phyloP scores from a whole-genome alignment of 2,888 invertebrate genomes.

The Drosophila kambysellisi region DNA sequence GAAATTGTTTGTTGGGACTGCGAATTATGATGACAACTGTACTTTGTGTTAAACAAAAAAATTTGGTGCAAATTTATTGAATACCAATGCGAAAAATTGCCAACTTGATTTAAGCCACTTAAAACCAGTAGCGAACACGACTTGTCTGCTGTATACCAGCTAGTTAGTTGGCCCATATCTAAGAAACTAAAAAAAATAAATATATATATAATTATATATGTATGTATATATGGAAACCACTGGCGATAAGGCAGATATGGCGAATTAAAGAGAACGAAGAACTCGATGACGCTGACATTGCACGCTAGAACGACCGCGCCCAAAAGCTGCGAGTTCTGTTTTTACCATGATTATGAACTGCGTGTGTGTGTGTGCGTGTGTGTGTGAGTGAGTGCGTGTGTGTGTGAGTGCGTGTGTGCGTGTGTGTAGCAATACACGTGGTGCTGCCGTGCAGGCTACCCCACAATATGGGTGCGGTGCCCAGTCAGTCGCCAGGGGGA shows the following conservation, averaged over 20 bases:
- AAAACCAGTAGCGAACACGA: conserved; percentile 10
- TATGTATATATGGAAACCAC: conserved; percentile 6
- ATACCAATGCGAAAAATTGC: not conserved
- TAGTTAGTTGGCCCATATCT: conserved; percentile 33
- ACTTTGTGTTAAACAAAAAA: not conserved
- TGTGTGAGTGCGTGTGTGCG: conserved; percentile 6
- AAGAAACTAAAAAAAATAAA: conserved; percentile 7
- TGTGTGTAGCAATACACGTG: conserved; percentile 47
- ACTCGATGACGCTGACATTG: conserved; percentile 51
- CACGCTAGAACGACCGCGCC: conserved; percentile 52
- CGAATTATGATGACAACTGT: not conserved
- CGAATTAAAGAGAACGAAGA: conserved; percentile 36
- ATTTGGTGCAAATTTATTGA: not conserved
- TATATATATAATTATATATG: not conserved
- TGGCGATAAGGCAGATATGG: conserved; percentile 31
- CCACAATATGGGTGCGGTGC: conserved; percentile 48
- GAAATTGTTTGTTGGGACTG: not conserved
- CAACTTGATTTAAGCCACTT: conserved; percentile 21
- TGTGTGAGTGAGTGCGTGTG: not conserved
- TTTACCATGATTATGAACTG: not conserved
- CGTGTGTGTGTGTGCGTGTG: conserved; percentile 2
- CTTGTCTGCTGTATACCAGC: conserved; percentile 9
- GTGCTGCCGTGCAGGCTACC: conserved; percentile 38
- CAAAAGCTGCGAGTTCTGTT: conserved; percentile 16
- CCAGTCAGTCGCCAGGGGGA: conserved; percentile 28